Evolutionary conservation across 2,888 invertebrate genomes (phyloP).

Genomic region (Drosophila neutralis): DNA sequence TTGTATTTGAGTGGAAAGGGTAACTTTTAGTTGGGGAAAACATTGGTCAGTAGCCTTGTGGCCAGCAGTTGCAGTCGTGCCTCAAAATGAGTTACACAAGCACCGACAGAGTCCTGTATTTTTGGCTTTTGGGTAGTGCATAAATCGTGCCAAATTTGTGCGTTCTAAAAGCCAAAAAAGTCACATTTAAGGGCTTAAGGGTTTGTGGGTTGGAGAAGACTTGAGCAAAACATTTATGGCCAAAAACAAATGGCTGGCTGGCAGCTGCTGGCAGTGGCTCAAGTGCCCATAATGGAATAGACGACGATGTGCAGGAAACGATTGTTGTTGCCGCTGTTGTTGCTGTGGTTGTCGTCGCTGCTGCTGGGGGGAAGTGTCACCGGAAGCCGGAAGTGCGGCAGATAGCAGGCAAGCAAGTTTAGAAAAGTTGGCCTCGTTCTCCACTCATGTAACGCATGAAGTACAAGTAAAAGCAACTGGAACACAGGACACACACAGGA

Average conservation of each 20-base stretch:
- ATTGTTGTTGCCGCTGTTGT: constrained; percentile 40
- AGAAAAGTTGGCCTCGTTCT: constrained; percentile 58
- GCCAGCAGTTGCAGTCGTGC: constrained; percentile 10
- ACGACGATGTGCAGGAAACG: constrained; percentile 73
- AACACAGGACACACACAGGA: constrained; percentile 14
- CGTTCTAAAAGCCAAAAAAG: constrained; percentile 34
- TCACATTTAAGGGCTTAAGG: constrained; percentile 16
- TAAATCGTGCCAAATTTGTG: constrained; percentile 65
- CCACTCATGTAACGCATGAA: constrained; percentile 28
- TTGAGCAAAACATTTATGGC: constrained; percentile 70
- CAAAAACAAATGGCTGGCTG: constrained; percentile 61
- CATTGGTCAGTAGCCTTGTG: neutral
- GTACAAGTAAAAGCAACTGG: constrained; percentile 34
- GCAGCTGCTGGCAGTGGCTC: constrained; percentile 71
- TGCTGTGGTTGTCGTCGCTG: constrained; percentile 11
- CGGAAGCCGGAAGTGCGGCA: constrained; percentile 77
- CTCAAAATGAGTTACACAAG: constrained; percentile 25
- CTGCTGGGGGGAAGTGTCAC: constrained; percentile 67
- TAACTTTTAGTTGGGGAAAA: neutral
- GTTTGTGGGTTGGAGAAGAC: neutral
- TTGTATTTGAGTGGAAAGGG: neutral
- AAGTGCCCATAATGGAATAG: constrained; percentile 78
- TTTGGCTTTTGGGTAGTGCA: constrained; percentile 38
- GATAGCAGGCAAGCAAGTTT: constrained; percentile 62
- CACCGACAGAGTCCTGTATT: constrained; percentile 1